These are phyloP conservation scores for Scotopteryx bipunctaria DNA, from an alignment of 2,888 invertebrate species.

Conservation along the genomic window DNA sequence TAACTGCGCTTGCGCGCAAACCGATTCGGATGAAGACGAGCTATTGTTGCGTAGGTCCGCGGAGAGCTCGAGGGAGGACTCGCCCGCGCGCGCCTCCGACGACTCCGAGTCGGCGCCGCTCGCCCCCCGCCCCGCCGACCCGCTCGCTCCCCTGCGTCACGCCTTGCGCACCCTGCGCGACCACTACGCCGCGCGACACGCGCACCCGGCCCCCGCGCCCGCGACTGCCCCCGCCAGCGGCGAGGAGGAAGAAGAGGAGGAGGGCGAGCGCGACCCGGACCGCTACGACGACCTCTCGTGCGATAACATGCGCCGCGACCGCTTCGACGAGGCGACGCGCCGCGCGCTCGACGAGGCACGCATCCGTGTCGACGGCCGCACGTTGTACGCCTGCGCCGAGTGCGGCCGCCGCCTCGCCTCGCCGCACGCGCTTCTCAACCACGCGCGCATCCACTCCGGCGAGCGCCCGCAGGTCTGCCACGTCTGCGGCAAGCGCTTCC, in stretches of 20 bases:
- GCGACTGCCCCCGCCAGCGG: constrained; percentile 41
- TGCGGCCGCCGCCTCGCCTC: constrained; percentile 85
- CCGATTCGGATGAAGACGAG: background rate
- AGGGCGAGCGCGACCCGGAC: constrained; percentile 38
- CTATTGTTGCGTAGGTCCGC: constrained; percentile 18
- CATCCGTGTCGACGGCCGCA: constrained; percentile 74
- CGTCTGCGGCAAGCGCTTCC: constrained; percentile 86
- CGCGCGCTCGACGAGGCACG: constrained; percentile 55
- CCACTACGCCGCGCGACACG: constrained; percentile 46
- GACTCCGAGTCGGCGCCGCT: constrained; percentile 15
- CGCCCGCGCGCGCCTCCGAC: constrained; percentile 10
- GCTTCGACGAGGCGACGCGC: constrained; percentile 64
- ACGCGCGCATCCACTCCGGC: constrained; percentile 86
- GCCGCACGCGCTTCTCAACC: constrained; percentile 85
- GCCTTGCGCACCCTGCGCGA: constrained; percentile 63
- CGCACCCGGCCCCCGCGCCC: constrained; percentile 41
- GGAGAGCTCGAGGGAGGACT: constrained; percentile 8
- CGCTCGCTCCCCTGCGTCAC: constrained; percentile 48
- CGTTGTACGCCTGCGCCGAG: constrained; percentile 80
- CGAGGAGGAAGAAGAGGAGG: constrained; percentile 53
- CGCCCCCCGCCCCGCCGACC: constrained; percentile 6
- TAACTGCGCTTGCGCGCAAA: background rate
- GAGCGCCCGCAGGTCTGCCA: constrained; percentile 87
- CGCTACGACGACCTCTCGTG: constrained; percentile 66
- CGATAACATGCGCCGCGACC: constrained; percentile 62